Evolutionary conservation across 2,888 invertebrate genomes (phyloP).

Genomic region (Lasioglossum leucozonium): DNA sequence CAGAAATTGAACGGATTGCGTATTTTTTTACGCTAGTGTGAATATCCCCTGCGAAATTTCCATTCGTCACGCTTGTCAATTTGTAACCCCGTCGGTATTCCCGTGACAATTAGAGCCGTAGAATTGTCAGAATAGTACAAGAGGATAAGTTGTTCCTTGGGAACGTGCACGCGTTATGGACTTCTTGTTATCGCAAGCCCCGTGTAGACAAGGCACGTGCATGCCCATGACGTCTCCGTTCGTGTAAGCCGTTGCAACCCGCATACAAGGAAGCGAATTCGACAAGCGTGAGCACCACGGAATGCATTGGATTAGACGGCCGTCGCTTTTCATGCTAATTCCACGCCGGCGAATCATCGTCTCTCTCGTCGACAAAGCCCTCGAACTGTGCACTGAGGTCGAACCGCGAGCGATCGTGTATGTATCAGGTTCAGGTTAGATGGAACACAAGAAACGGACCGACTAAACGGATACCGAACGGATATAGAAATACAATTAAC

Average conservation of each 20-base stretch:
- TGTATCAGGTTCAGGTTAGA: not conserved
- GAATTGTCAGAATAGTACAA: slow-evolving; percentile 4
- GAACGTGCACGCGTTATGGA: slow-evolving; percentile 22
- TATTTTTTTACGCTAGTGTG: not conserved
- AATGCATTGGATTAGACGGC: slow-evolving; percentile 60
- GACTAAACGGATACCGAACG: slow-evolving; percentile 1
- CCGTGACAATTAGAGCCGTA: not conserved
- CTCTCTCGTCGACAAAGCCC: slow-evolving; percentile 15
- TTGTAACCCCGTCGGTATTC: not conserved
- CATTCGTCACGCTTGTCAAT: not conserved
- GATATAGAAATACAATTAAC: slow-evolving; percentile 21
- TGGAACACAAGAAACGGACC: not conserved
- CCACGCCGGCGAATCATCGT: slow-evolving; percentile 20
- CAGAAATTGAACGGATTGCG: not conserved
- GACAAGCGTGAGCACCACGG: slow-evolving; percentile 51
- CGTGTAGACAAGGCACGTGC: slow-evolving; percentile 31
- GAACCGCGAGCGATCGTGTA: not conserved
- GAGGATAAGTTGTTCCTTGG: slow-evolving; percentile 25
- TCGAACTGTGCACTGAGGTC: not conserved
- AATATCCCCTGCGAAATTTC: not conserved
- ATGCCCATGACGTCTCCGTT: slow-evolving; percentile 20
- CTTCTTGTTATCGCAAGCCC: slow-evolving; percentile 31
- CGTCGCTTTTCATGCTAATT: slow-evolving; percentile 61
- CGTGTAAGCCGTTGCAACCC: slow-evolving; percentile 41
- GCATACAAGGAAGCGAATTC: slow-evolving; percentile 46